Conservation (phyloP, 2,888 invertebrate genomes). For the Lycaena phlaeas region DNA sequence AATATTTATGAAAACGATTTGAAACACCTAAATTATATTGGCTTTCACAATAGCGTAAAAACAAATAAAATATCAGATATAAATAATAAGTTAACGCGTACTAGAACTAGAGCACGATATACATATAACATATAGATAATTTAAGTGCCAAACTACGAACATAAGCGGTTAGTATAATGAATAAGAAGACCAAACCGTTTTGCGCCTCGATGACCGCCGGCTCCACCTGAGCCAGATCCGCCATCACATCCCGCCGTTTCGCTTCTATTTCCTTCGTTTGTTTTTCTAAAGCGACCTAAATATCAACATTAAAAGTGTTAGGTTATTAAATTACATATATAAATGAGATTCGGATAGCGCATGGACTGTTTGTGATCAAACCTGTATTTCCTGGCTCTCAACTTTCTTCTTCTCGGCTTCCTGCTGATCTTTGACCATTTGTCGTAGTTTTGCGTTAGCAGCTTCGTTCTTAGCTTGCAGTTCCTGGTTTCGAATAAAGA, state of each 20-base stretch:
- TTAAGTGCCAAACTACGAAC: not conserved
- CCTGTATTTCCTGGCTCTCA: slow-evolving; percentile 96
- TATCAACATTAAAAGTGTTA: slow-evolving; percentile 10
- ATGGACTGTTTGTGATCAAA: slow-evolving; percentile 20
- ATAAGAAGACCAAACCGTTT: slow-evolving; percentile 78
- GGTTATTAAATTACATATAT: too few species aligned
- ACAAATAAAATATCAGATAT: too few species aligned
- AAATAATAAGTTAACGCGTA: too few species aligned
- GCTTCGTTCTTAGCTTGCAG: slow-evolving; percentile 98
- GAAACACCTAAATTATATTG: not conserved
- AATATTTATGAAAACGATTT: not conserved
- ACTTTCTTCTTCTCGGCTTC: slow-evolving; percentile 99
- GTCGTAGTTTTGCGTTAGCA: slow-evolving; percentile 98
- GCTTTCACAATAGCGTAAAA: too few species aligned
- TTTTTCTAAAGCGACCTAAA: slow-evolving; percentile 78
- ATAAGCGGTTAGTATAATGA: slow-evolving; percentile 6
- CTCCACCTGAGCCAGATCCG: slow-evolving; percentile 97
- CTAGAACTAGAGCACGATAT: too few species aligned
- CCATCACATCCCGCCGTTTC: slow-evolving; percentile 95
- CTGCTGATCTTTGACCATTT: slow-evolving; percentile 99
- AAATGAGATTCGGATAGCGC: not conserved
- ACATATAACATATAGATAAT: too few species aligned
- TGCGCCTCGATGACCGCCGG: slow-evolving; percentile 99
- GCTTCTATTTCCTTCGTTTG: slow-evolving; percentile 95
- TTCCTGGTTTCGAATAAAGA: slow-evolving; percentile 68